Evolutionary conservation across 2,888 invertebrate genomes (phyloP), one percentile per base, ranked within the genome.

Genomic region (Notodonta dromedarius): DNA sequence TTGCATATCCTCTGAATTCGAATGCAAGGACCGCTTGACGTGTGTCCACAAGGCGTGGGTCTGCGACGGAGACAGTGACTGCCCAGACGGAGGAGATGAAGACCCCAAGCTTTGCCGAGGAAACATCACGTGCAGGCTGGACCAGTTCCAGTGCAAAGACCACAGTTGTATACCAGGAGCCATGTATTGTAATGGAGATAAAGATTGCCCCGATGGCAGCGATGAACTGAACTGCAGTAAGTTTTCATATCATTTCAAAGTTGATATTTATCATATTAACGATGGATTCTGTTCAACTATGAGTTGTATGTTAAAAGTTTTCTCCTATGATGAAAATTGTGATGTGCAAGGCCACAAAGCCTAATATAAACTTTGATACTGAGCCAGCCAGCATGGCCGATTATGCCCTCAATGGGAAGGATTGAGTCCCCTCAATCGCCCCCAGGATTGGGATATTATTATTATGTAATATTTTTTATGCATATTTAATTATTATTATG

Each of bases 71-170:
- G 96, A 97, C 73, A 94, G 94, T 55, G 98, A 98, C 85, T 98
- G 98, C 78, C 96, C 96, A 0, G 96, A 96, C 78, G 97, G 97
- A 42, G 96, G 96, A 0, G 98, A 98, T 82, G 98, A 98, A 85
- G 93, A 95, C 0, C 91, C 94, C 0, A 94, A 94, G 59, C 81
- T 94, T 56, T 94, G 95, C 78, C 96, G 97, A 73, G 95, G 94
- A 55, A 97, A 96, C 79, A 90, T 96, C 74, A 97, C 96, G 39
- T 98, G 98, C 89, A 94, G 97, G 55, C 93, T 96, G 0, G 98
- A 98, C 91, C 97, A 98, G 88, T 98, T 97, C 87, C 97, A 97
- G 80, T 98, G 98, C 86, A 95, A 94, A 57, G 96, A 97, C 90
- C 95, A 95, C 66, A 95, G 95, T 69, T 98, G 98, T 80, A 97